phyloP scores from a whole-genome alignment of 2,113 vertebrate genomes.

The Cebus imitator region DNA sequence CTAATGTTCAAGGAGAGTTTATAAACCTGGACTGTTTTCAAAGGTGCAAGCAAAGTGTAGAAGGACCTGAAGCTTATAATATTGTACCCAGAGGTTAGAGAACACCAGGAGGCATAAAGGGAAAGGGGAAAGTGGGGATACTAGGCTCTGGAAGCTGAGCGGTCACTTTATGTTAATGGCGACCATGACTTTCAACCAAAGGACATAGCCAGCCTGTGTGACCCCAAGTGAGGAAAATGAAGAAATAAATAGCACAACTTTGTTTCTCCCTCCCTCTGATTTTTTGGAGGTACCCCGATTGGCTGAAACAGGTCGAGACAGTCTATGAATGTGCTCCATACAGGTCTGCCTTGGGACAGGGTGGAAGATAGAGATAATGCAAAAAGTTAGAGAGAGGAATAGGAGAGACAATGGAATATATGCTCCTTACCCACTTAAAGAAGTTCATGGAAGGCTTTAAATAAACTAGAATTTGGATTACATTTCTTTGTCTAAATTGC shows the following conservation, averaged over 20 bases:
- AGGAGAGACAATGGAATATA: neutral
- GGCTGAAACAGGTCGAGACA: neutral
- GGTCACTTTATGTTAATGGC: neutral
- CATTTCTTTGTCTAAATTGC: conserved; percentile 35
- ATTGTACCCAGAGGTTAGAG: neutral
- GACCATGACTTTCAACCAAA: conserved; percentile 11
- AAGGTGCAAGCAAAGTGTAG: neutral
- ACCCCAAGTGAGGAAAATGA: neutral
- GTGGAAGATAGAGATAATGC: neutral
- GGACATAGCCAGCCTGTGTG: neutral
- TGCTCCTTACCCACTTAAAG: neutral
- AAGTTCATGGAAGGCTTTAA: conserved; percentile 14
- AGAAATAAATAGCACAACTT: neutral
- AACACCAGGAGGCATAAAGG: neutral
- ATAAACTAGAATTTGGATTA: neutral
- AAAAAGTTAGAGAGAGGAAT: neutral
- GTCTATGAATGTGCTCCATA: neutral
- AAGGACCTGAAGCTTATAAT: neutral
- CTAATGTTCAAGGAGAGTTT: neutral
- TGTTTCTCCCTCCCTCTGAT: neutral
- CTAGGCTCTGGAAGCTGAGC: neutral
- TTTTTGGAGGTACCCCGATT: neutral
- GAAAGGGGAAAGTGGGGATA: neutral
- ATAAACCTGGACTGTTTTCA: neutral
- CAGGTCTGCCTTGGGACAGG: neutral